Evolutionary conservation across 1,140 invertebrate species (phyloP).

Genomic region (Lucilia cuprina): DNA sequence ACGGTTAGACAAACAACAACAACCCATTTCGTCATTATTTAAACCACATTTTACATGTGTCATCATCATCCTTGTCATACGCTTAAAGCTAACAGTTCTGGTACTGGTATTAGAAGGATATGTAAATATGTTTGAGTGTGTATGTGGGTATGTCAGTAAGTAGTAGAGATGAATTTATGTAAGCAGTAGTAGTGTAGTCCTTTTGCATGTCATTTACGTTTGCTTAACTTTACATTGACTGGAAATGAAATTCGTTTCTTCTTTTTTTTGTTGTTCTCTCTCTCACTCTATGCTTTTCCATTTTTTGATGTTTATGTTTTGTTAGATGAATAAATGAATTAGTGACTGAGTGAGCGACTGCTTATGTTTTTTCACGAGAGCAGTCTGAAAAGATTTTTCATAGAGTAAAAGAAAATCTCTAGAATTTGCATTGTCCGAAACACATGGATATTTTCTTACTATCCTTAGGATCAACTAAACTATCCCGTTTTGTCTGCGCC

Average conservation of each 20-base stretch:
- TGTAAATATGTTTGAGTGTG: background rate
- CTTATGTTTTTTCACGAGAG: background rate
- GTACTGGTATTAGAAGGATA: background rate
- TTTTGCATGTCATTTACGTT: conserved; percentile 21
- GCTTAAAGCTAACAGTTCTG: background rate
- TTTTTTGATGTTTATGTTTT: conserved; percentile 9
- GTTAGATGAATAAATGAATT: background rate
- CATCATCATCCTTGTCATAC: conserved; percentile 38
- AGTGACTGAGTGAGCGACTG: background rate
- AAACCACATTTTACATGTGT: conserved; percentile 61
- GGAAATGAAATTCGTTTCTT: conserved; percentile 4
- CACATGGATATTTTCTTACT: too few relatives aligned
- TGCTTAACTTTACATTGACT: conserved; percentile 17
- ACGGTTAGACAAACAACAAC: conserved; percentile 34
- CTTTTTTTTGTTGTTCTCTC: background rate
- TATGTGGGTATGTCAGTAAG: background rate
- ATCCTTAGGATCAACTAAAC: too few relatives aligned
- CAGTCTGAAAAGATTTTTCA: too few relatives aligned
- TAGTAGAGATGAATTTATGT: background rate
- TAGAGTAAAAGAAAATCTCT: too few relatives aligned
- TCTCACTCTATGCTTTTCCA: background rate
- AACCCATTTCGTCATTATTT: conserved; percentile 62
- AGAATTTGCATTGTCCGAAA: too few relatives aligned
- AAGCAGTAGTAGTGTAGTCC: background rate
- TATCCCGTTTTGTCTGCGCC: too few relatives aligned